These are phyloP conservation scores for Acanthochromis polyacanthus DNA, from an alignment of 2,113 vertebrate species.

Conservation along the genomic window DNA sequence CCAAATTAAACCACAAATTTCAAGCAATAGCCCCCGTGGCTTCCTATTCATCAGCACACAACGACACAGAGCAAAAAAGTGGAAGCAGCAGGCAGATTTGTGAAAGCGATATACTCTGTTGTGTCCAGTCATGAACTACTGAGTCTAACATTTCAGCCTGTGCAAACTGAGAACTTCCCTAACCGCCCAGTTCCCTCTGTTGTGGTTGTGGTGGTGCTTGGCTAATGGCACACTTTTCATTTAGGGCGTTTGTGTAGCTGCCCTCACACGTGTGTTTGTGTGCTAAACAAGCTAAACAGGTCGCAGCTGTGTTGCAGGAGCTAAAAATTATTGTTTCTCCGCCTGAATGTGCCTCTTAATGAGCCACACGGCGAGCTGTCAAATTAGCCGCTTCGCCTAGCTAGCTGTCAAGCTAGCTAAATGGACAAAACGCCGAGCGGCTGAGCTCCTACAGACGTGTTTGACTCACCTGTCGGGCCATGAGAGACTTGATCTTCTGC, in stretches of 20 bases:
- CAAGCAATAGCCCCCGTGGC: not conserved
- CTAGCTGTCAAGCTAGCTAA: conserved; percentile 60
- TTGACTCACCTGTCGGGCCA: conserved; percentile 94
- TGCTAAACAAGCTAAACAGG: not conserved
- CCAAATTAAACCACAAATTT: conserved; percentile 1
- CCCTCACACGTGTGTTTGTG: not conserved
- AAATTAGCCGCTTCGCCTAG: conserved; percentile 67
- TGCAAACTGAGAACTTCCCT: conserved; percentile 65
- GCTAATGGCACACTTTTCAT: not conserved
- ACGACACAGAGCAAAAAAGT: conserved; percentile 16
- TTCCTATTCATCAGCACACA: not conserved
- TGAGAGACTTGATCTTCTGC: conserved; percentile 98
- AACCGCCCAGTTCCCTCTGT: conserved; percentile 38
- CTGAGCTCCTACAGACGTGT: not conserved
- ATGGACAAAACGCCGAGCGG: not conserved
- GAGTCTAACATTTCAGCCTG: conserved; percentile 21
- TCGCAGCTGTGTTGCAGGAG: no score
- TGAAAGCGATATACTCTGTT: conserved; percentile 36
- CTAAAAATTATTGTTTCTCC: not conserved
- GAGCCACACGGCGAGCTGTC: conserved; percentile 65
- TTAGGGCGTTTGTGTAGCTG: not conserved
- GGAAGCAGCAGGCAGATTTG: conserved; percentile 34
- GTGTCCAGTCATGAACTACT: conserved; percentile 4
- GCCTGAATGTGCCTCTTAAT: conserved; percentile 8
- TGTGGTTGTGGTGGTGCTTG: conserved; percentile 25